Percentiles rank a stretch among this genome's conserved stretches.
Conservation (phyloP, 2,113 vertebrate genomes). For the Platycercus adscitus region DNA sequence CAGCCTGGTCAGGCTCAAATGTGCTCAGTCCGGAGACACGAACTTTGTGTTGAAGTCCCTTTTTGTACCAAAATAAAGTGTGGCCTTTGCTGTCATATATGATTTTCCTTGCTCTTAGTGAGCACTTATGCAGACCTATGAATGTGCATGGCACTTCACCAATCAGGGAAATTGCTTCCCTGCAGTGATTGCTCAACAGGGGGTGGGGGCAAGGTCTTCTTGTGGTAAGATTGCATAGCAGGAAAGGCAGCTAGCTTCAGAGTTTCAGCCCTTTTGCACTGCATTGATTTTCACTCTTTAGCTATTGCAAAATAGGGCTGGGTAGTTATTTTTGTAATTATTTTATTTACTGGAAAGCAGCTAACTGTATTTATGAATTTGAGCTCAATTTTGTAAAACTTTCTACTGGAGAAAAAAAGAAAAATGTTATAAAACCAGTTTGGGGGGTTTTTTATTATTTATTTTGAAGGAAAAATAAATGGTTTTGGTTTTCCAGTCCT, state of each 20-base stretch:
- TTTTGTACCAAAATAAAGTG: not conserved
- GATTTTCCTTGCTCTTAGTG: not conserved
- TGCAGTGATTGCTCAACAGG: not conserved
- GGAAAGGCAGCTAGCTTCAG: not conserved
- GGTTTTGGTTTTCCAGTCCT: not conserved
- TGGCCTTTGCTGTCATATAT: not conserved
- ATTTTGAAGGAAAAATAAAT: not conserved
- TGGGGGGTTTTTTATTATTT: not conserved
- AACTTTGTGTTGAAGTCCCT: not conserved
- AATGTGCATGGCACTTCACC: not conserved
- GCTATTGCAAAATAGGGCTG: not conserved
- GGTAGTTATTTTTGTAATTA: not conserved
- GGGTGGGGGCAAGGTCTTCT: not conserved
- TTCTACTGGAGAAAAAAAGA: not conserved
- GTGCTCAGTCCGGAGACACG: rapidly evolving
- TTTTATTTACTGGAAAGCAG: not conserved
- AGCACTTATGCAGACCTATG: not conserved
- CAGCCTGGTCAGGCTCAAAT: not conserved
- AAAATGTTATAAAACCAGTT: not conserved
- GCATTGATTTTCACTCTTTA: not conserved
- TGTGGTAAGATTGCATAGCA: not conserved
- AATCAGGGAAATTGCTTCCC: not conserved
- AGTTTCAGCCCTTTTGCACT: not conserved
- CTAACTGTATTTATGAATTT: not conserved
- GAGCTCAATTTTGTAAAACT: not conserved